Evolutionary conservation across 2,888 invertebrate species (phyloP).

Genomic region (Lysandra coridon): DNA sequence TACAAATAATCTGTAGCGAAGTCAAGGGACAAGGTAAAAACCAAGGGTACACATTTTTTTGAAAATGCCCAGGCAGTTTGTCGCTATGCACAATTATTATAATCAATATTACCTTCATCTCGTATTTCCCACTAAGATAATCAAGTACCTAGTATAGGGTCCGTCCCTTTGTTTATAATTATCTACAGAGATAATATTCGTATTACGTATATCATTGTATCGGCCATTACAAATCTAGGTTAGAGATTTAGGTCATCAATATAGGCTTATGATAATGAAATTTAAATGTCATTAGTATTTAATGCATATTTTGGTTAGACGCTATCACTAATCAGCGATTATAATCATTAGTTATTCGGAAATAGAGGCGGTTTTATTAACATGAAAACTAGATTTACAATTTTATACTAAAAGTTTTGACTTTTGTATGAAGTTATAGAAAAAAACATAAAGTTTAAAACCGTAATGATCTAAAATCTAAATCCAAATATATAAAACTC

Average conservation of each 20-base stretch:
- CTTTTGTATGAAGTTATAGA: neutral
- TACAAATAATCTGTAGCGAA: too few relatives aligned
- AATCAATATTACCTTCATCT: neutral
- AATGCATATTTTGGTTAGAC: constrained; percentile 8
- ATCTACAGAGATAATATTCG: neutral
- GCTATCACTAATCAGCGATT: neutral
- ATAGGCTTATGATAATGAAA: constrained; percentile 4
- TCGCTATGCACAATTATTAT: neutral
- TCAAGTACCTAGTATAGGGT: neutral
- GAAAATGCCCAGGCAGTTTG: too few relatives aligned
- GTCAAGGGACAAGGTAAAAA: too few relatives aligned
- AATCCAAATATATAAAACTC: too few relatives aligned
- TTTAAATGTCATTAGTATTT: constrained; percentile 2
- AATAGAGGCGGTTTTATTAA: neutral
- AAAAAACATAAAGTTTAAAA: neutral
- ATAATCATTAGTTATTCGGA: neutral
- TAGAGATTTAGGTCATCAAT: constrained; percentile 17
- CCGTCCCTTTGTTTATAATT: constrained; percentile 1
- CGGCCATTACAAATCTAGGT: neutral
- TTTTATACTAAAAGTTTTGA: too few relatives aligned
- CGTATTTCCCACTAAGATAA: neutral
- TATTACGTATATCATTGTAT: neutral
- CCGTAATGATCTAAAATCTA: neutral
- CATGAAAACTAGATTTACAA: too few relatives aligned
- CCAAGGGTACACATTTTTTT: too few relatives aligned